These are phyloP conservation scores for Cricetomys ansorgei DNA, from an alignment of 2,113 vertebrate species.

Conservation along the genomic window DNA sequence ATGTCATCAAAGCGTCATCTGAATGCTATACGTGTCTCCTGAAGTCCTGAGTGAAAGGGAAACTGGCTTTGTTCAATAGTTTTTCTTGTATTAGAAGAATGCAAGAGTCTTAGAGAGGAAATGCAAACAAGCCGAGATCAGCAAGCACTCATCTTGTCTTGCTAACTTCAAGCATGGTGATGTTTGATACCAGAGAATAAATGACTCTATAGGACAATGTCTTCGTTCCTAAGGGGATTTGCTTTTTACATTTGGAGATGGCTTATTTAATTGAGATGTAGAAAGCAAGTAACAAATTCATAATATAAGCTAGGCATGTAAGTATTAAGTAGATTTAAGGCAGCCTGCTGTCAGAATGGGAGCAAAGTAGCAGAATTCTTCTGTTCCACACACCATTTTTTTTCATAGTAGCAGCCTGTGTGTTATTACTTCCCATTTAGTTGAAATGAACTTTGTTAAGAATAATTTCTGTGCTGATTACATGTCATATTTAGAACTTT, in stretches of 20 bases:
- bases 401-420: neutral
- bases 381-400: neutral
- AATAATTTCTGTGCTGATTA: constrained; percentile 27
- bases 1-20: neutral
- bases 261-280: constrained; percentile 7
- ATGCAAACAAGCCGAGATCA: constrained; percentile 24
- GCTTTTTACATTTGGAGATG: neutral
- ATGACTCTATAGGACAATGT: neutral
- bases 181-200: neutral
- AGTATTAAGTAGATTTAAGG: neutral
- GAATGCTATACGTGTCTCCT: constrained; percentile 13
- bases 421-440: neutral
- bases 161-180: neutral
- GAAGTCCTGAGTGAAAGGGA: neutral
- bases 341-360: neutral
- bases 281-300: neutral
- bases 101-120: neutral
- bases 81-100: neutral
- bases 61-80: constrained; percentile 43
- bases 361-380: neutral
- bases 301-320: neutral
- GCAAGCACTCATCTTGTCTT: neutral
- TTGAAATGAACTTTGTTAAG: neutral
- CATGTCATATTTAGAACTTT: neutral
- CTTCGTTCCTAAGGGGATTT: neutral